Conservation (phyloP, 2,888 invertebrate species). For the Chorisops tibialis region DNA sequence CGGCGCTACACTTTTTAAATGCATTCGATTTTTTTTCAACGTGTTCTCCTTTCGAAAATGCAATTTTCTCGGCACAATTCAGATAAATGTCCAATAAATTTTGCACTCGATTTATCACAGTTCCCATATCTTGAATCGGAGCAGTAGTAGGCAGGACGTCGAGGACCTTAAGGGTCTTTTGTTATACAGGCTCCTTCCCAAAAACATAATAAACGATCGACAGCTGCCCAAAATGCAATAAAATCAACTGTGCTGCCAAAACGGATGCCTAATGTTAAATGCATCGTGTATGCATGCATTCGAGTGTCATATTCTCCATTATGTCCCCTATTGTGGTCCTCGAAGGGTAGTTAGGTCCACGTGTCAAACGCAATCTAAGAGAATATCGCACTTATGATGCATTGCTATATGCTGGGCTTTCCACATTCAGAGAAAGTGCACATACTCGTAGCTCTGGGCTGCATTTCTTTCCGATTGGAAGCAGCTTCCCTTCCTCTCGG, state of each 20-base stretch:
- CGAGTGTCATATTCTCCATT: neutral
- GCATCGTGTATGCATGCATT: neutral
- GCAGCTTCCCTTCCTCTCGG: neutral
- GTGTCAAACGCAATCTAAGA: neutral
- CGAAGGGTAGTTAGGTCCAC: neutral
- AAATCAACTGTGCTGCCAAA: neutral
- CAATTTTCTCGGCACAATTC: neutral
- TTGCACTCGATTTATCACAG: neutral
- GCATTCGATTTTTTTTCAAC: neutral
- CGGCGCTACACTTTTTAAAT: neutral
- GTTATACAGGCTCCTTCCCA: neutral
- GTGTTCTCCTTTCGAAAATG: neutral
- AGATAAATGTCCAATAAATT: constrained; percentile 7
- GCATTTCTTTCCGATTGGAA: neutral
- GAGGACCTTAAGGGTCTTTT: too few relatives aligned
- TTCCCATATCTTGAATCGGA: neutral
- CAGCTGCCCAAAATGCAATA: constrained; percentile 18
- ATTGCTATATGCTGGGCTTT: neutral
- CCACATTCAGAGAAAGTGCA: neutral
- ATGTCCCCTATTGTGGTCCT: neutral
- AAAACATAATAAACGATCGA: constrained; percentile 4
- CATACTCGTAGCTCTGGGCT: neutral
- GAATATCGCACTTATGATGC: neutral
- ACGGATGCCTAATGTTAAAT: neutral
- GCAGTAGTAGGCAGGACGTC: too few relatives aligned